Evolutionary conservation across 2,113 vertebrate genomes (phyloP), one percentile per base, ranked within the genome.

Genomic region (Hystrix cristata): DNA sequence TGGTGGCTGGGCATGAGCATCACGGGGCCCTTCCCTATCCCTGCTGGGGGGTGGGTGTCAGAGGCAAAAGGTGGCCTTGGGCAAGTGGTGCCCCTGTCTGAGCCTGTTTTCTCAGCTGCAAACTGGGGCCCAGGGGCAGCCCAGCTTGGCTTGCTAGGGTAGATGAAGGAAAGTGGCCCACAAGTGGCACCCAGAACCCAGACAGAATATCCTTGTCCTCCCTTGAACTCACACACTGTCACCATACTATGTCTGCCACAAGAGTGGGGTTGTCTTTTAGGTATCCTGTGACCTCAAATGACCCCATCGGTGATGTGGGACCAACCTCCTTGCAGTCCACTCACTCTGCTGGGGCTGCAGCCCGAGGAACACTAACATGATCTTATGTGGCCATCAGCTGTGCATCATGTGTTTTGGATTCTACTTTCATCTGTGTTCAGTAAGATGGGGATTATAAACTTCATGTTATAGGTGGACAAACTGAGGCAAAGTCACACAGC

Each of bases 231-330:
- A 92, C 43, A 51, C 3, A 53, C 38, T 8, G 5, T 8, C 38
- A 21, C 27, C 23, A n/a, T 3, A 21, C 1, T 3, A 55, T n/a
- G 15, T 2, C 1, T 0, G 8, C 34, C 64, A 62, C 34, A 38
- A 3, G 1, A 34, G 51, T n/a, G 48, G 71, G 3, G 15, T 7
- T 16, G 12, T 64, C n/a, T 78, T 85, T 74, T 86, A 72, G 29
- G 0, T 74, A 57, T 53, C 64, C 81, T 59, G 13, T 84, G 69
- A 80, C 53, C 31, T 51, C 14, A 64, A 72, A 62, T 43, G 62
- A 48, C 64, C 55, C 78, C 62, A 59, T 57, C 13, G 27, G n/a
- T 5, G 38, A 29, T 55, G 51, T 13, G 64, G 34, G 81, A 53
- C 6, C 6, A 46, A 8, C 21, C 18, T 2, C 18, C 12, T 7